A percentile compares a stretch with the other conserved stretches of the same genome.
phyloP scores from a whole-genome alignment of 2,113 vertebrate genomes.

The Motacilla tschutschensis region DNA sequence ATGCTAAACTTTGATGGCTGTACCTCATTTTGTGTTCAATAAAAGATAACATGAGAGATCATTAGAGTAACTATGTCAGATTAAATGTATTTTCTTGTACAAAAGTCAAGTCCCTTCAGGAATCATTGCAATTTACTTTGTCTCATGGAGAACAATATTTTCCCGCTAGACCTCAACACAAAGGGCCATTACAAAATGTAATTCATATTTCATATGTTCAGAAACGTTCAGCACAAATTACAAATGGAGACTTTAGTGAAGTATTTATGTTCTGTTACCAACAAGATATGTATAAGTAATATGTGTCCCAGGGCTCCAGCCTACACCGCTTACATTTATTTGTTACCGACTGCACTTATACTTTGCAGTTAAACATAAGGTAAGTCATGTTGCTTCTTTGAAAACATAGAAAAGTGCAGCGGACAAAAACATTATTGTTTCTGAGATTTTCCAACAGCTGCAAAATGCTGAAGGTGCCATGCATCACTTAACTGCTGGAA shows the following conservation, averaged over 20 bases:
- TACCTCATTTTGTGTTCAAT: slow-evolving; percentile 72
- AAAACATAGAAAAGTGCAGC: slow-evolving; percentile 53
- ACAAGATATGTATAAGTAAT: slow-evolving; percentile 90
- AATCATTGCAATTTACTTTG: slow-evolving; percentile 85
- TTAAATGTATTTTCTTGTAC: slow-evolving; percentile 80
- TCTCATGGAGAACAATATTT: slow-evolving; percentile 77
- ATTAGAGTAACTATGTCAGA: slow-evolving; percentile 79
- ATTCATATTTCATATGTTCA: slow-evolving; percentile 94
- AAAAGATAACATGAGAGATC: slow-evolving; percentile 78
- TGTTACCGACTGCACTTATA: slow-evolving; percentile 78
- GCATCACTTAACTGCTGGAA: not conserved
- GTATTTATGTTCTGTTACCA: slow-evolving; percentile 91
- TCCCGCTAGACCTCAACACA: slow-evolving; percentile 75
- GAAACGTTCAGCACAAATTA: slow-evolving; percentile 81
- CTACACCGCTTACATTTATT: slow-evolving; percentile 81
- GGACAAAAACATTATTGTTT: slow-evolving; percentile 47
- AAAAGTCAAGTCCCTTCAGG: slow-evolving; percentile 74
- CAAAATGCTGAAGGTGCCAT: not conserved
- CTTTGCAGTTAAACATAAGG: slow-evolving; percentile 38
- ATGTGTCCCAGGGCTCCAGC: slow-evolving; percentile 72
- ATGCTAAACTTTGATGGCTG: slow-evolving; percentile 52
- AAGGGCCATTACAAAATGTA: slow-evolving; percentile 87
- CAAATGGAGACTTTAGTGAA: slow-evolving; percentile 89
- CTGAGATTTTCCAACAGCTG: slow-evolving; percentile 45
- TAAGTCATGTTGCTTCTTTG: slow-evolving; percentile 51